Percentiles rank a stretch among this genome's conserved stretches.
These are phyloP conservation scores for Puntigrus tetrazona DNA, from an alignment of 2,113 vertebrate species.

Conservation along the genomic window DNA sequence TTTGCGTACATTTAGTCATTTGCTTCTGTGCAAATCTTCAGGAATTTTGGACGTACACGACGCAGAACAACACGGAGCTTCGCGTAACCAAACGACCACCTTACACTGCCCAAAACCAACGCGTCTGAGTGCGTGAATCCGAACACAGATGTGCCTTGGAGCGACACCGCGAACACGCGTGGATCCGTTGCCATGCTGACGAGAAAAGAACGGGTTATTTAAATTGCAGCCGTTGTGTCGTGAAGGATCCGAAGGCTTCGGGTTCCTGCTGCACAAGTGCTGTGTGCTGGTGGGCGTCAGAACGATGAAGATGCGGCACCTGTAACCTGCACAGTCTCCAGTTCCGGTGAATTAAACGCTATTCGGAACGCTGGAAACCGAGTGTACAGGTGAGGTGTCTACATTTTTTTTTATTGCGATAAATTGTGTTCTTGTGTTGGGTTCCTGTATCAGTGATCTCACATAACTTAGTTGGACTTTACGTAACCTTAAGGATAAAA, in stretches of 20 bases:
- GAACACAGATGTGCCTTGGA: not conserved
- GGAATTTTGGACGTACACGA: not conserved
- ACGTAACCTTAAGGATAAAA: not conserved
- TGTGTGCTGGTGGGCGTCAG: not conserved
- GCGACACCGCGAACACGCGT: not conserved
- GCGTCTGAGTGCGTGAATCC: not conserved
- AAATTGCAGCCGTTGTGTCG: not conserved
- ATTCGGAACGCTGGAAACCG: slow-evolving; percentile 20
- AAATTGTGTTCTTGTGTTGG: not conserved
- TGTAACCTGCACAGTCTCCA: slow-evolving; percentile 11
- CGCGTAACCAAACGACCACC: not conserved
- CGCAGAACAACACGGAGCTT: not conserved
- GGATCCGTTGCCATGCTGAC: slow-evolving; percentile 27
- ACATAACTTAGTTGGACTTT: not conserved
- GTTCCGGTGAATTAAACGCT: slow-evolving; percentile 6
- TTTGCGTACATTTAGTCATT: not conserved
- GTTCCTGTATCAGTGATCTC: not conserved
- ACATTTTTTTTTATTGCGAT: not conserved
- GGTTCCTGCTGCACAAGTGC: not conserved
- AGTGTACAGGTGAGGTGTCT: not conserved
- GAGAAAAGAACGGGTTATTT: not conserved
- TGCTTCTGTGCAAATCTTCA: not conserved
- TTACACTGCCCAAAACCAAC: not conserved
- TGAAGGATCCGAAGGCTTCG: not conserved
- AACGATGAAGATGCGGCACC: slow-evolving; percentile 15